phyloP scores from a whole-genome alignment of 2,113 vertebrate species.

The Camelus dromedarius region DNA sequence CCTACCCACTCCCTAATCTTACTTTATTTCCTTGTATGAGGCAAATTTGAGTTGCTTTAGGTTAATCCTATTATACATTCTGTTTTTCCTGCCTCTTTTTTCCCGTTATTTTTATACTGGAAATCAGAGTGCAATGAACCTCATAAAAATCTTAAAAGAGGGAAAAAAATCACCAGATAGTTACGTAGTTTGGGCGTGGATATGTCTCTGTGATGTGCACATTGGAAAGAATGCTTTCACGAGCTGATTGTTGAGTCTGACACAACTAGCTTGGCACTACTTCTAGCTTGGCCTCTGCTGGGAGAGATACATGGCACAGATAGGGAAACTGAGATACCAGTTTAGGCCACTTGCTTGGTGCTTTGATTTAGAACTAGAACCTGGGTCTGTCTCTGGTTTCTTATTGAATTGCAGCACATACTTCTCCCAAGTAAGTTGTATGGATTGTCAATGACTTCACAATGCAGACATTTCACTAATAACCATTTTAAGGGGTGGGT shows the following conservation, averaged over 20 bases:
- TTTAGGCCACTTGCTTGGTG: not conserved
- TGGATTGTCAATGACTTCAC: not conserved
- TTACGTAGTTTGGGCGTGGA: not conserved
- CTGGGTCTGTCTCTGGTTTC: not conserved
- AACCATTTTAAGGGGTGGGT: not conserved
- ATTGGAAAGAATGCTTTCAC: accelerated
- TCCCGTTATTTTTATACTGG: not conserved
- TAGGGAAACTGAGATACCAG: not conserved
- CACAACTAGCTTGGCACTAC: not conserved
- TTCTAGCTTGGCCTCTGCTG: not conserved
- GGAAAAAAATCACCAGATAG: not conserved
- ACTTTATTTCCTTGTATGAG: not conserved
- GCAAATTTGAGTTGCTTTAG: not conserved
- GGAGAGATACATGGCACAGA: not conserved
- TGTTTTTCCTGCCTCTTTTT: not conserved
- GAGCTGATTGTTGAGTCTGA: not conserved
- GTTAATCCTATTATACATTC: not conserved
- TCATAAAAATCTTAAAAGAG: not conserved
- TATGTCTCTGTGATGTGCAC: not conserved
- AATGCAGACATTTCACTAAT: not conserved
- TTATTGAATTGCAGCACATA: not conserved
- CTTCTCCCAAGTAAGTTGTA: not conserved
- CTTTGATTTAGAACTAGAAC: not conserved
- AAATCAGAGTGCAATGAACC: constrained; percentile 30
- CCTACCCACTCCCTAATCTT: not conserved